Percentiles rank a stretch among this genome's conserved stretches.
Conservation (phyloP, 1,140 invertebrate genomes). For the Drosophila leontia region DNA sequence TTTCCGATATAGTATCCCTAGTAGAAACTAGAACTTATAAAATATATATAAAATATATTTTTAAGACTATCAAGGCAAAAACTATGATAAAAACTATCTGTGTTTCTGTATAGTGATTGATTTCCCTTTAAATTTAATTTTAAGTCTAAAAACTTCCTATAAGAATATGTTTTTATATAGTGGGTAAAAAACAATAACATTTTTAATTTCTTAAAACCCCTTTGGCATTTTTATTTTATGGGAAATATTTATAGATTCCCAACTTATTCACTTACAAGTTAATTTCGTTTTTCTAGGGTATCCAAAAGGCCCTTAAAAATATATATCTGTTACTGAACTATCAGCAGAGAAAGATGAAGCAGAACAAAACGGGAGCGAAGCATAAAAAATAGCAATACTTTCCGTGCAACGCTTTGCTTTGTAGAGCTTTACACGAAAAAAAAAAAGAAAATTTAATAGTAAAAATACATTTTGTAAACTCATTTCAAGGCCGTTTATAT, state of each 20-base stretch:
- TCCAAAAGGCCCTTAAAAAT: neutral
- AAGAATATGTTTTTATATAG: too few relatives aligned
- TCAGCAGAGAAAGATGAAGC: conserved; percentile 27
- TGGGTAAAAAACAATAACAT: neutral
- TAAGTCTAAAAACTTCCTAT: too few relatives aligned
- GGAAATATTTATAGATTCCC: neutral
- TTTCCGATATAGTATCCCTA: too few relatives aligned
- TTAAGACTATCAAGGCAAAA: too few relatives aligned
- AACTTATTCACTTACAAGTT: neutral
- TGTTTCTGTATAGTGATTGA: too few relatives aligned
- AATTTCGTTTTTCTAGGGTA: conserved; percentile 4
- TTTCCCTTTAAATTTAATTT: too few relatives aligned
- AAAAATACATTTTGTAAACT: neutral
- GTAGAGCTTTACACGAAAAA: conserved; percentile 23
- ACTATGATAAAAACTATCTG: neutral
- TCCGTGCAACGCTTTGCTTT: conserved; percentile 69
- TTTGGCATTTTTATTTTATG: neutral
- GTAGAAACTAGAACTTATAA: too few relatives aligned
- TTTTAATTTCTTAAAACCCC: neutral
- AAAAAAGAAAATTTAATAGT: neutral
- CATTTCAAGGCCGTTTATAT: neutral
- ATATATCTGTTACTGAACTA: conserved; percentile 25
- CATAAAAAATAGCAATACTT: conserved; percentile 78
- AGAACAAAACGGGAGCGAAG: conserved; percentile 34
- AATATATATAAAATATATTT: too few relatives aligned